Conservation (phyloP, 2,888 invertebrate species). For the Frankliniella intonsa region DNA sequence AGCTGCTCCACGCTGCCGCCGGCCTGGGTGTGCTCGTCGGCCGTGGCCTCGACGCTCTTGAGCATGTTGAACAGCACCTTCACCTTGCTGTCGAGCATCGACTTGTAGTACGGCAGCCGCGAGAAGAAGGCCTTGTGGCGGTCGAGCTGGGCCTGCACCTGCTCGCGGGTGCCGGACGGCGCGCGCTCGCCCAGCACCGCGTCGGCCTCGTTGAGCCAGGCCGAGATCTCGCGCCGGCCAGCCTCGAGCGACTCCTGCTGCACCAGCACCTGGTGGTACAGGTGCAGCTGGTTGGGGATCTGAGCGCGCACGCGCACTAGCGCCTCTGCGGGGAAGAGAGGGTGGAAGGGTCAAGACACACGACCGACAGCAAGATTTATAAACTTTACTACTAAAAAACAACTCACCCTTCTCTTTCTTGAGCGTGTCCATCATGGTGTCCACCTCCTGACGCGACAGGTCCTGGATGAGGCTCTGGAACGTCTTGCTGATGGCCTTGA, state of each 20-base stretch:
- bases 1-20: conserved; percentile 39
- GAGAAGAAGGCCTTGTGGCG: conserved; percentile 83
- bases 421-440: conserved; percentile 79
- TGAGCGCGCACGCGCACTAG: conserved; percentile 77
- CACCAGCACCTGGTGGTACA: conserved; percentile 74
- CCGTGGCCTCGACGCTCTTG: conserved; percentile 46
- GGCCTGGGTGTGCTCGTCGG: conserved; percentile 53
- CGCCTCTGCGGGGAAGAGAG: conserved; percentile 53
- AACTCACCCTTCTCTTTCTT: conserved; percentile 68
- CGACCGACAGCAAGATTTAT: too few relatives aligned
- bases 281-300: conserved; percentile 75
- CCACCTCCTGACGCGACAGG: conserved; percentile 83
- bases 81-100: conserved; percentile 91
- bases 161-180: conserved; percentile 60
- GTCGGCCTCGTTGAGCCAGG: conserved; percentile 84
- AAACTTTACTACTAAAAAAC: too few relatives aligned
- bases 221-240: conserved; percentile 77
- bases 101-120: conserved; percentile 82
- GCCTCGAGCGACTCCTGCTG: conserved; percentile 87
- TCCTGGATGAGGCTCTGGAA: conserved; percentile 89
- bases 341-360: not conserved
- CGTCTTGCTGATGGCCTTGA: conserved; percentile 85
- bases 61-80: conserved; percentile 85
- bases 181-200: conserved; percentile 52
- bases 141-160: conserved; percentile 70